These are phyloP conservation scores for Perccottus glenii DNA, from an alignment of 2,113 vertebrate species.

Conservation along the genomic window DNA sequence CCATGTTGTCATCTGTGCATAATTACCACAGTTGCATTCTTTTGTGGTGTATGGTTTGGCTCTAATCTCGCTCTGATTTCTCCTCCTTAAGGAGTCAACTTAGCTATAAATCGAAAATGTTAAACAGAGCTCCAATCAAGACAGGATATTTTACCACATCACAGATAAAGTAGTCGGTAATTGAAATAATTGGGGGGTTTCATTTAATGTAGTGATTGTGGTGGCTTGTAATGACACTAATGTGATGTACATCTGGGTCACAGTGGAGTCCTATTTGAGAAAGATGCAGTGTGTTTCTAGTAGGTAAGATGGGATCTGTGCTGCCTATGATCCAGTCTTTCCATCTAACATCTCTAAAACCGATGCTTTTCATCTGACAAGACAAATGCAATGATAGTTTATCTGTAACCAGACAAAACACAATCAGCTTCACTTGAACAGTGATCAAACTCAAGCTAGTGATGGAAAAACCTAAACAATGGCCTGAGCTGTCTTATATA, in stretches of 20 bases:
- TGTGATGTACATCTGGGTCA: conserved; percentile 50
- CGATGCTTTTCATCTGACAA: conserved; percentile 18
- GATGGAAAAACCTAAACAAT: conserved; percentile 9
- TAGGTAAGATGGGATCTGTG: conserved; percentile 12
- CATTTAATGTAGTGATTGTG: conserved; percentile 52
- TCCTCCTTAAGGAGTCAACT: conserved; percentile 52
- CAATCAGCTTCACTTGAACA: not conserved
- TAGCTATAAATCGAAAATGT: conserved; percentile 43
- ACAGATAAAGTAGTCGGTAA: conserved; percentile 48
- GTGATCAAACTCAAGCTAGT: not conserved
- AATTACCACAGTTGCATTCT: conserved; percentile 57
- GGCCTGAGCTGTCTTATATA: not conserved
- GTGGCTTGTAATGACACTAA: conserved; percentile 44
- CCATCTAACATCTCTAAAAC: not conserved
- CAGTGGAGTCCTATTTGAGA: conserved; percentile 16
- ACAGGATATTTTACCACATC: conserved; percentile 54
- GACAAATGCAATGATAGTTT: not conserved
- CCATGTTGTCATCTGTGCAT: conserved; percentile 58
- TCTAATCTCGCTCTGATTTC: conserved; percentile 48
- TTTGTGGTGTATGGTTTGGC: conserved; percentile 59
- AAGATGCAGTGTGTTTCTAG: conserved; percentile 10
- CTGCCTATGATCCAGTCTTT: conserved; percentile 7
- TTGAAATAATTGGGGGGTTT: conserved; percentile 44
- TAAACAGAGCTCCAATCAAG: conserved; percentile 33
- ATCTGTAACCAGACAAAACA: not conserved